These are phyloP conservation scores for Aphelenchoides avenae DNA, from an alignment of 1,140 invertebrate genomes.

Conservation along the genomic window DNA sequence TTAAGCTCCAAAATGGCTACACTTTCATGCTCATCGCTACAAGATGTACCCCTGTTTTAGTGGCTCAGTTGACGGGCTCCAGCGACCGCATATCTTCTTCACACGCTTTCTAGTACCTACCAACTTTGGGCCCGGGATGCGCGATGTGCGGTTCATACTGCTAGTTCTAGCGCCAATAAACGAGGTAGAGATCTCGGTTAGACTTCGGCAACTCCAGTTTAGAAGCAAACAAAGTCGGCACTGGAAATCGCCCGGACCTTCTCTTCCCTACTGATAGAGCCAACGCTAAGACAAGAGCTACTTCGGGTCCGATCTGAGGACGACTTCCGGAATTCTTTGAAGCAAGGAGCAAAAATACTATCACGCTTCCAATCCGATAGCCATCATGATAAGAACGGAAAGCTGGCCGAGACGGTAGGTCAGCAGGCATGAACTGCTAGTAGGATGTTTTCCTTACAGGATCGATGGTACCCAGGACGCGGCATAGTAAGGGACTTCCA, in stretches of 20 bases:
- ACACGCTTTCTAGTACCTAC: constrained; percentile 65
- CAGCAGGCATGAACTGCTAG: constrained; percentile 52
- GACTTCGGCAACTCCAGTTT: constrained; percentile 17
- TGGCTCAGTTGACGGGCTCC: not conserved
- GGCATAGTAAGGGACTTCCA: constrained; percentile 36
- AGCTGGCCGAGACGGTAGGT: constrained; percentile 51
- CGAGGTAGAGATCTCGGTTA: constrained; percentile 61
- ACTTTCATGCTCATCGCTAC: too few relatives aligned
- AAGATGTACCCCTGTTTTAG: not conserved
- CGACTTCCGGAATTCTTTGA: constrained; percentile 64
- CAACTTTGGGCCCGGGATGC: constrained; percentile 66
- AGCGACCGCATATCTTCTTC: constrained; percentile 64
- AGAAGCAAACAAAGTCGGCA: constrained; percentile 51
- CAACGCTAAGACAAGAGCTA: constrained; percentile 29
- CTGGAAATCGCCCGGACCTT: constrained; percentile 54
- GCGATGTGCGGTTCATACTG: constrained; percentile 66
- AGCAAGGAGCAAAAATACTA: constrained; percentile 62
- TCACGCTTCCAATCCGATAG: constrained; percentile 62
- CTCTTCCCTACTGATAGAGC: constrained; percentile 44
- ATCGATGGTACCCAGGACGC: constrained; percentile 22
- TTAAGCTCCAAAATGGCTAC: not conserved
- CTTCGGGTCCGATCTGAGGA: constrained; percentile 58
- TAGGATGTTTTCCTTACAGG: constrained; percentile 24
- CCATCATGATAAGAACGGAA: constrained; percentile 56
- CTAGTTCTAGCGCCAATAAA: constrained; percentile 66